These are phyloP conservation scores for Mormyrops attenuatus DNA, from an alignment of 2,797 vertebrate genomes.

Conservation along the genomic window DNA sequence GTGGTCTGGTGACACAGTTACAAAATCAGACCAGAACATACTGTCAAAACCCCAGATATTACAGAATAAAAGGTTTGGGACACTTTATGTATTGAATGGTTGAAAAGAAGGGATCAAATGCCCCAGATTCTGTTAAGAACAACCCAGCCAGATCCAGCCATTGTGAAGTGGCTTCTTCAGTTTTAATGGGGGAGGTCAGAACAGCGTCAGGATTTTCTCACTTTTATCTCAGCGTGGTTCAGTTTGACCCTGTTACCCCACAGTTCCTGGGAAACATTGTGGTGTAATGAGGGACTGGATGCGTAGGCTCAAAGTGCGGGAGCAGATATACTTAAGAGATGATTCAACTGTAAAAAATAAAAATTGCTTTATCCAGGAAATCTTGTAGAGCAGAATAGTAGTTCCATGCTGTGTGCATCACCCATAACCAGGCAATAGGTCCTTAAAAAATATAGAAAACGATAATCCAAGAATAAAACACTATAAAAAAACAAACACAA, in stretches of 20 bases:
- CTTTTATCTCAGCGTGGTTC: not conserved
- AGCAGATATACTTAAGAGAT: conserved; percentile 7
- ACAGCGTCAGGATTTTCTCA: not conserved
- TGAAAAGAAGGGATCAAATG: not conserved
- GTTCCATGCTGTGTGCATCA: not conserved
- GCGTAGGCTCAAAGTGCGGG: not conserved
- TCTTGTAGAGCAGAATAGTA: conserved; percentile 1
- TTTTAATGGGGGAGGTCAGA: not conserved
- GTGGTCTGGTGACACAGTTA: not conserved
- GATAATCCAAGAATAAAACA: not conserved
- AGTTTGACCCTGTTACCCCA: not conserved
- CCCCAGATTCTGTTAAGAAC: not conserved
- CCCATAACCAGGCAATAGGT: not conserved
- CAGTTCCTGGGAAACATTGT: not conserved
- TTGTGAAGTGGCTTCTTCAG: conserved; percentile 1
- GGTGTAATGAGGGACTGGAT: conserved; percentile 1
- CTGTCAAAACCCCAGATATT: not conserved
- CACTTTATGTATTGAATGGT: not conserved
- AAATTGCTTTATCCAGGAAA: not conserved
- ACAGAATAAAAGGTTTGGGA: not conserved
- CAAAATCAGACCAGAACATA: not conserved
- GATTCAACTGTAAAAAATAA: conserved; percentile 1
- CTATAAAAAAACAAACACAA: not conserved
- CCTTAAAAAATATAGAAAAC: not conserved
- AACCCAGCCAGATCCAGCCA: not conserved